phyloP scores from a whole-genome alignment of 2,113 vertebrate genomes.

The Zingel zingel region DNA sequence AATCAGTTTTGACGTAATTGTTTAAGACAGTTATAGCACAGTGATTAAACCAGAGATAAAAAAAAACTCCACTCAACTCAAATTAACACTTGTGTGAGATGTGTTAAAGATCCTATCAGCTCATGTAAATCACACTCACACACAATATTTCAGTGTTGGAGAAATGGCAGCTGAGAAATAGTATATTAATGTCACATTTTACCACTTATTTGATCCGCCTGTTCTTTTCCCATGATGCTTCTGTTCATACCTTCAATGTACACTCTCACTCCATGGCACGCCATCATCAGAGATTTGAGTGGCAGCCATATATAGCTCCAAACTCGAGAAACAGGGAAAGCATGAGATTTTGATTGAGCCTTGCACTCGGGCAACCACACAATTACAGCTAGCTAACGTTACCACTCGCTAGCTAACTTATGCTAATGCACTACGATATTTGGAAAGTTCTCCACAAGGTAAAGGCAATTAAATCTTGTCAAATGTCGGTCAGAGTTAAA shows the following conservation, averaged over 20 bases:
- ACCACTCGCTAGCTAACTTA: too few species aligned
- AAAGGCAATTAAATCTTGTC: too few species aligned
- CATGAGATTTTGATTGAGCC: not conserved
- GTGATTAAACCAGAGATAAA: not conserved
- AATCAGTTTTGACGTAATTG: not conserved
- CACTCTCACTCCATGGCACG: not conserved
- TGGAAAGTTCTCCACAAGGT: too few species aligned
- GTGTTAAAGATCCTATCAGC: not conserved
- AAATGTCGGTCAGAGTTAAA: too few species aligned
- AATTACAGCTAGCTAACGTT: too few species aligned
- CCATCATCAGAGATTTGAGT: conserved; percentile 10
- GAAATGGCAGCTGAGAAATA: not conserved
- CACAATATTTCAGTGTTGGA: not conserved
- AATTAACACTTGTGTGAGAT: not conserved
- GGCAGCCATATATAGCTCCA: not conserved
- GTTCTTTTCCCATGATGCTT: conserved; percentile 3
- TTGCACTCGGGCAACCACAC: not conserved
- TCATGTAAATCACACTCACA: not conserved
- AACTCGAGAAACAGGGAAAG: not conserved
- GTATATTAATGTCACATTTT: not conserved
- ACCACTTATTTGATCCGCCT: not conserved
- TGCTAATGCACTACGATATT: too few species aligned
- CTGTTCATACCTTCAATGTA: not conserved
- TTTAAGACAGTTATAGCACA: not conserved
- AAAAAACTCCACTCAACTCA: not conserved